Evolutionary conservation across 2,797 vertebrate genomes (phyloP).

Genomic region (Neostethus bicornis): DNA sequence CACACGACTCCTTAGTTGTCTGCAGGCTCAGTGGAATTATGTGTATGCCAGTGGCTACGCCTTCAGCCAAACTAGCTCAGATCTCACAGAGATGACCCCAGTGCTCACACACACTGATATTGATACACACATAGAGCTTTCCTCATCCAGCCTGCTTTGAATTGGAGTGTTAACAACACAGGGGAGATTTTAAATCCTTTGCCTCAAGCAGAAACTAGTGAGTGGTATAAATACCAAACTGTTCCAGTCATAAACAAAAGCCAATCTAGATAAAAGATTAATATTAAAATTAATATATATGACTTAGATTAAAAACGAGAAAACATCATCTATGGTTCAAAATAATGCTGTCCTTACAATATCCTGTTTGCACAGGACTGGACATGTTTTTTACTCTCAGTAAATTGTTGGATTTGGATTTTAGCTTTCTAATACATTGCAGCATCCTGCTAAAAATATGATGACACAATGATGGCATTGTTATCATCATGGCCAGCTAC

Average conservation of each 20-base stretch:
- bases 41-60: constrained; percentile 40
- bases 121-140: neutral
- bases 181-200: neutral
- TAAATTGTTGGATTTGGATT: too few species aligned
- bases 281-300: too few species aligned
- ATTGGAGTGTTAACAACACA: neutral
- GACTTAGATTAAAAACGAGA: too few species aligned
- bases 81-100: constrained; percentile 19
- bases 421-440: too few species aligned
- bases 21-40: constrained; percentile 22
- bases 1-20: constrained; percentile 16
- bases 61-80: constrained; percentile 44
- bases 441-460: too few species aligned
- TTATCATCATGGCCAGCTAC: too few species aligned
- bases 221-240: constrained; percentile 7
- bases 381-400: too few species aligned
- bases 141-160: neutral
- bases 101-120: neutral
- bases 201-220: neutral
- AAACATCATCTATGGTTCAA: too few species aligned
- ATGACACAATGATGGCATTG: too few species aligned
- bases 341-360: too few species aligned
- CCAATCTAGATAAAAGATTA: constrained; percentile 16
- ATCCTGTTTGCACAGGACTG: too few species aligned
- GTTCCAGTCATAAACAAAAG: neutral